Percentiles rank a stretch among this genome's conserved stretches.
phyloP scores from a whole-genome alignment of 2,888 invertebrate genomes.

The Luperina nickerlii region DNA sequence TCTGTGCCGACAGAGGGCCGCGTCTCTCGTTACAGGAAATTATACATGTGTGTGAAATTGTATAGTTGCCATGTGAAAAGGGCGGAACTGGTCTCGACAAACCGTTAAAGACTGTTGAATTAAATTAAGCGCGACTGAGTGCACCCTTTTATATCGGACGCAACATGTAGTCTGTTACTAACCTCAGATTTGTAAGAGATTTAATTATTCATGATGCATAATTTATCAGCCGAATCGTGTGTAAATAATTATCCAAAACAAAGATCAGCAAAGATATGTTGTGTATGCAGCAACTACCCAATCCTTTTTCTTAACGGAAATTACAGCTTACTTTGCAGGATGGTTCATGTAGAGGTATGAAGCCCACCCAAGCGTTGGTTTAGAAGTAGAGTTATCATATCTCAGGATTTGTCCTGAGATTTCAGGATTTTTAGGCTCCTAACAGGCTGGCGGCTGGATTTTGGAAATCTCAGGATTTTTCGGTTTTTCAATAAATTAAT shows the following conservation, averaged over 20 bases:
- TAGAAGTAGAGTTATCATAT: no score
- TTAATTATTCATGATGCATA: not conserved
- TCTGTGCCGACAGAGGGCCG: slow-evolving; percentile 22
- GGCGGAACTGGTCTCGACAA: not conserved
- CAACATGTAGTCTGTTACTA: no score
- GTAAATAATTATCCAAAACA: not conserved
- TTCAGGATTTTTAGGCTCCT: no score
- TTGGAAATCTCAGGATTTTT: no score
- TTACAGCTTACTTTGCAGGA: no score
- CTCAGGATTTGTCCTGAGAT: no score
- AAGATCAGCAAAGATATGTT: not conserved
- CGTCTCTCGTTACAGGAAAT: slow-evolving; percentile 52
- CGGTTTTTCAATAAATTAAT: no score
- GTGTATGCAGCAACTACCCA: not conserved
- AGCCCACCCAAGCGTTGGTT: no score
- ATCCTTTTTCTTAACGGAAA: not conserved
- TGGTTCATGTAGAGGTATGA: no score
- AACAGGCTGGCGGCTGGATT: no score
- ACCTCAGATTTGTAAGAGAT: not conserved
- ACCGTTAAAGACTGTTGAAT: slow-evolving; percentile 7
- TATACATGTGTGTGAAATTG: slow-evolving; percentile 24
- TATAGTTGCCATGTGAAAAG: slow-evolving; percentile 1
- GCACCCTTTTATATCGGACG: not conserved
- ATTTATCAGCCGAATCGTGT: not conserved
- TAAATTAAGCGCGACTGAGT: not conserved